These are phyloP conservation scores for Colaptes auratus DNA, from an alignment of 2,113 vertebrate genomes.

Conservation along the genomic window DNA sequence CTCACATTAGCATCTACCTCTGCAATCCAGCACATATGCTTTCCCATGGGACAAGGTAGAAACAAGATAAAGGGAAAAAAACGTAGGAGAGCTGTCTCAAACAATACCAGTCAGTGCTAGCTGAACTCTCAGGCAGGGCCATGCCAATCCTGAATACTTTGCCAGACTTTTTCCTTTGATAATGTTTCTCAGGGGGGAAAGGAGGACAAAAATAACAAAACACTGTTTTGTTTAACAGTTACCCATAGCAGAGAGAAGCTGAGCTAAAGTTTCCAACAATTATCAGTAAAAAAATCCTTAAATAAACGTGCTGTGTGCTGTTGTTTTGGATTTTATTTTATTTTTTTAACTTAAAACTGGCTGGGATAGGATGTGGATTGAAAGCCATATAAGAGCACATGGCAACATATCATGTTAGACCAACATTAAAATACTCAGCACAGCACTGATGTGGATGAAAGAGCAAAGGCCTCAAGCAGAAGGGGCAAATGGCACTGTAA, in stretches of 20 bases:
- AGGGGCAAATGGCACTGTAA: neutral
- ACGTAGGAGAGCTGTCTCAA: neutral
- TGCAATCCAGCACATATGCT: neutral
- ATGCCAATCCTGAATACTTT: neutral
- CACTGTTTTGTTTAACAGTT: slow-evolving; percentile 43
- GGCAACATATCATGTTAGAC: neutral
- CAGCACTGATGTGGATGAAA: neutral
- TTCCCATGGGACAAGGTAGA: slow-evolving; percentile 4
- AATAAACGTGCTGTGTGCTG: neutral
- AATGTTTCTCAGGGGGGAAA: slow-evolving; percentile 23
- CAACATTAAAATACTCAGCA: neutral
- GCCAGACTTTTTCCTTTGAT: slow-evolving; percentile 53
- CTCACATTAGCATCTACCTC: neutral
- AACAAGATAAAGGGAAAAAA: slow-evolving; percentile 18
- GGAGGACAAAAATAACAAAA: slow-evolving; percentile 49
- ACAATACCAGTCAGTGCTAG: neutral
- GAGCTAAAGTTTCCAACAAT: slow-evolving; percentile 53
- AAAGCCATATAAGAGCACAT: neutral
- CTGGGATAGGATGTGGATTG: neutral
- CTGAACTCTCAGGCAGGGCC: neutral
- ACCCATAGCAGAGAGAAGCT: slow-evolving; percentile 37
- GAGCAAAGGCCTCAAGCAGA: neutral
- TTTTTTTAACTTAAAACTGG: neutral
- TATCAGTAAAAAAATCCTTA: slow-evolving; percentile 15
- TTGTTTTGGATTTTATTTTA: neutral